A percentile compares a stretch with the other conserved stretches of the same genome.
Evolutionary conservation across 2,797 vertebrate species (phyloP).

Genomic region (Uromys caudimaculatus): DNA sequence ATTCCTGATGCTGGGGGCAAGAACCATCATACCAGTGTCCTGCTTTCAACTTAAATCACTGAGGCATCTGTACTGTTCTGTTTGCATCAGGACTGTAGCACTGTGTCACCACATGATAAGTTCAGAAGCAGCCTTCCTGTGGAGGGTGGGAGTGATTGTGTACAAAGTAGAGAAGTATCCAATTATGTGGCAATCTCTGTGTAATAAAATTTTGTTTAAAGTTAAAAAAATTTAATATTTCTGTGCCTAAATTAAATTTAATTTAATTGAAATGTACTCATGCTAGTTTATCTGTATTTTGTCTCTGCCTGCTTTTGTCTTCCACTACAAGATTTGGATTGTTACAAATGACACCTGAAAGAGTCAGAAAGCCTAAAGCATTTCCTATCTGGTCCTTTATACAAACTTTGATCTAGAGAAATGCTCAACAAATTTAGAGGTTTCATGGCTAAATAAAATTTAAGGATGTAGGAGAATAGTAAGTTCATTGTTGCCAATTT

Average conservation of each 20-base stretch:
- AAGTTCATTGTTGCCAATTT: background rate
- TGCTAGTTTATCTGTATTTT: background rate
- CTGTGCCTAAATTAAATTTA: background rate
- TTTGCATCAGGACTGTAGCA: no score
- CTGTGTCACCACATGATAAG: no score
- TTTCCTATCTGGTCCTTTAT: background rate
- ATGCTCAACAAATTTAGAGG: background rate
- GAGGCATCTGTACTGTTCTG: no score
- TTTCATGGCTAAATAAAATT: constrained; percentile 6
- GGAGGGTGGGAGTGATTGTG: no score
- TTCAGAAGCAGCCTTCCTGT: no score
- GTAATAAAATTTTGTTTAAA: no score
- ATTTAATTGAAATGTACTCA: background rate
- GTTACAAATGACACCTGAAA: background rate
- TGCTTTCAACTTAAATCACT: no score
- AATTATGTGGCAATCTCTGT: no score
- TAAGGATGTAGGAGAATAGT: background rate
- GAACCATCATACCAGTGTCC: no score
- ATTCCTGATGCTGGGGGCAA: no score
- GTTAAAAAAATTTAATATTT: background rate
- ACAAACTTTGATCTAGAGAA: constrained; percentile 36
- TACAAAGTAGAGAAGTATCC: no score
- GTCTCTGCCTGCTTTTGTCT: background rate
- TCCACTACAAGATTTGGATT: background rate
- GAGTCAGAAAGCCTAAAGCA: background rate